phyloP scores from a whole-genome alignment of 2,888 invertebrate species.

The Sipha maydis region DNA sequence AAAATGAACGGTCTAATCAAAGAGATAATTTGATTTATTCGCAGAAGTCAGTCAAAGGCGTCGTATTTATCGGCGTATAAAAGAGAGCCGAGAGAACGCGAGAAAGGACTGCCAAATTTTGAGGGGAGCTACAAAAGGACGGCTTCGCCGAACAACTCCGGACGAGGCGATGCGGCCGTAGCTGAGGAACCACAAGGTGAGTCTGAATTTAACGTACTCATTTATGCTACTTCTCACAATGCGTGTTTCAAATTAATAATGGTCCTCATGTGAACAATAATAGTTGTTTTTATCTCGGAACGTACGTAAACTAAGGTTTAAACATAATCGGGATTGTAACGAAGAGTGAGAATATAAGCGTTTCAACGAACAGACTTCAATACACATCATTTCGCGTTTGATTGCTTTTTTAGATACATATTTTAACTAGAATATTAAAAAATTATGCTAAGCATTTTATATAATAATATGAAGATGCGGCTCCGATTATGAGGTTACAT shows the following conservation, averaged over 20 bases:
- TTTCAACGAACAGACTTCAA: too few species aligned
- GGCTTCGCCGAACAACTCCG: conserved; percentile 71
- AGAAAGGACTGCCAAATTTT: conserved; percentile 75
- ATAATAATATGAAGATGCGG: neutral
- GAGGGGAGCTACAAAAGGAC: conserved; percentile 81
- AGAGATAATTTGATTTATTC: conserved; percentile 66
- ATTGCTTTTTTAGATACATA: too few species aligned
- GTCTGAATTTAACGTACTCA: neutral
- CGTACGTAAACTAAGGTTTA: too few species aligned
- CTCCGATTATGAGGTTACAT: neutral
- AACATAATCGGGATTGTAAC: too few species aligned
- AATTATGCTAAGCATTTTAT: neutral
- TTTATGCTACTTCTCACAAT: neutral
- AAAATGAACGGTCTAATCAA: conserved; percentile 38
- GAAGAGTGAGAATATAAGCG: too few species aligned
- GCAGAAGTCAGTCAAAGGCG: conserved; percentile 81
- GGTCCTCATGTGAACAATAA: too few species aligned
- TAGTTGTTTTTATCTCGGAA: too few species aligned
- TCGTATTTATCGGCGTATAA: conserved; percentile 80
- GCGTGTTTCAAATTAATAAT: neutral
- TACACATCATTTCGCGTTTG: too few species aligned
- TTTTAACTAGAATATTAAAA: neutral
- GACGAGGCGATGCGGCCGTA: conserved; percentile 43
- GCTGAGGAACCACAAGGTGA: conserved; percentile 50
- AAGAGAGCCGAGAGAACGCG: conserved; percentile 77